Base-by-base conservation (phyloP, 2,113 vertebrate genomes). In the Morone saxatilis region DNA sequence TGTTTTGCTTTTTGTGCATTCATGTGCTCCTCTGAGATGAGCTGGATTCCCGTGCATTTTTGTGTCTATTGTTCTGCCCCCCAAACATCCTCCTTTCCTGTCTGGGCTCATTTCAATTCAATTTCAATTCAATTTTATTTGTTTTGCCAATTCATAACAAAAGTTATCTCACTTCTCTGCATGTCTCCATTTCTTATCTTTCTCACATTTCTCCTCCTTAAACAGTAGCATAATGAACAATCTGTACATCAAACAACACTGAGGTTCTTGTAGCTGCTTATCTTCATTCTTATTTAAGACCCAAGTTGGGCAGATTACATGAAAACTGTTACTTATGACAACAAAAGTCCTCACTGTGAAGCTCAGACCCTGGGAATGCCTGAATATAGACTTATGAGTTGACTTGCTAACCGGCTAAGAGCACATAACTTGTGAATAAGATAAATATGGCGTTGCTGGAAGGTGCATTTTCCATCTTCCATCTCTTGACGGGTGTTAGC, bases 1-100 rank as follows among this genome's bases (percentile, higher is more conserved):
- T 80, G 71, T 91, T 91, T 88, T 59, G 63, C 71, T 85, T 76
- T 70, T 80, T 78, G 51, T 74, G 51, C 54, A 60, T 82, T 48
- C 57, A 22, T 31, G 2, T 50, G 56, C 57, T 78, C 77, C 80
- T 53, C 71, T 67, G 89, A 85, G 92, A 89, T 56, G 59, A 62
- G 50, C 69, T 57, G 54, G 47, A 62, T 59, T 75, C 50, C 63
- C 78, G 56, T 59, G 51, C n/a, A 11, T 78, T 62, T 79, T 62
- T 62, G 53, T 81, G 53, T 81, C 57, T 68, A 22, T 70, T 65
- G 38, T 71, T 69, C 50, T 14, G 20, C 61, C 31, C 76, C 59
- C 70, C 22, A 7, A 19, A 76, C 53, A 31, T 45, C 43, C 14
- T 79, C 14, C 25, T 62, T 45, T 45, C 14, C 20, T 61, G 10